Percentiles rank a stretch among this genome's conserved stretches.
phyloP scores from a whole-genome alignment of 35 echinoderm and acorn worm species.

The Hemicentrotus pulcherrimus region DNA sequence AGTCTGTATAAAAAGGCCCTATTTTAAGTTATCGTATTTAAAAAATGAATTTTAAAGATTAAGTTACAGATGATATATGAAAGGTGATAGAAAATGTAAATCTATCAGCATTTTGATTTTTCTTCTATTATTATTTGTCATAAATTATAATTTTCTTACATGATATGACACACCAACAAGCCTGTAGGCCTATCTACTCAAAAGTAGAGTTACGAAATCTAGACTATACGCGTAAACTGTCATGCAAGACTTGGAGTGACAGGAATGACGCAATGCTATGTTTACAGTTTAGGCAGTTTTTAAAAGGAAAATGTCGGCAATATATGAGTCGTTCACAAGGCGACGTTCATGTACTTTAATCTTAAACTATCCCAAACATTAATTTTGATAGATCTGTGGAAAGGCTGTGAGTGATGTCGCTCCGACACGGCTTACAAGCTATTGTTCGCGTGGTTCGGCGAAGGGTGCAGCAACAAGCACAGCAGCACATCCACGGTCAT shows the following conservation, averaged over 20 bases:
- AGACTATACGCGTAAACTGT: neutral
- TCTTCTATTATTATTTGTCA: neutral
- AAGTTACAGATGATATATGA: neutral
- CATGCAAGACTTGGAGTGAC: too few relatives aligned
- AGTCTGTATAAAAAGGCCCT: neutral
- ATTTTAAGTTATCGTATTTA: neutral
- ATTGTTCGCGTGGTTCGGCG: neutral
- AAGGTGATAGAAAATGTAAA: neutral
- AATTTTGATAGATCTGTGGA: neutral
- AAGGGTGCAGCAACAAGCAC: neutral
- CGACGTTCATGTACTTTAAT: neutral
- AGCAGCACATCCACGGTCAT: neutral
- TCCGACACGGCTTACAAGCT: neutral
- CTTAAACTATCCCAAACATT: neutral
- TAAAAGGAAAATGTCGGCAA: neutral
- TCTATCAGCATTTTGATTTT: too few relatives aligned
- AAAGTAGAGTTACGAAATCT: neutral
- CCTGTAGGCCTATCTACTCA: too few relatives aligned
- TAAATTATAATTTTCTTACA: neutral
- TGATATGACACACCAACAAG: neutral
- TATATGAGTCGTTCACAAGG: neutral
- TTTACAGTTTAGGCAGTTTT: neutral
- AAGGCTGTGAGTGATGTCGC: neutral
- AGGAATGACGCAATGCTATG: neutral
- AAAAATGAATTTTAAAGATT: neutral